Percentiles rank a stretch among this genome's conserved stretches.
These are phyloP conservation scores for Lordiphosa andalusiaca DNA, from an alignment of 2,888 invertebrate genomes.

Conservation along the genomic window DNA sequence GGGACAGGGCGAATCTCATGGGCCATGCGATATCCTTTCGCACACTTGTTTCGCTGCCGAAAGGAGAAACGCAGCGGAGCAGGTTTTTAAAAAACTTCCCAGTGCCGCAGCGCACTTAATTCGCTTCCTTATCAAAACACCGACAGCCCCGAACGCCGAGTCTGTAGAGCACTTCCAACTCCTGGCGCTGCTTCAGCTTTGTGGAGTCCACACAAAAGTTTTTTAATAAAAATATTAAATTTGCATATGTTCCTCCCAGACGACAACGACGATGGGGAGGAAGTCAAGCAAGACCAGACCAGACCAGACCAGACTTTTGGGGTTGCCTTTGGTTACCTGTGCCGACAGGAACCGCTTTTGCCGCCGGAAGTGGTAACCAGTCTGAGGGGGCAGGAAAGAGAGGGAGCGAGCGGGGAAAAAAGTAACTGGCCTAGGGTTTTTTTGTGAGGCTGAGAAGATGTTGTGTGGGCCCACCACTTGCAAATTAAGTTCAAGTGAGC, in stretches of 20 bases:
- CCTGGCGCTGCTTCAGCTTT: slow-evolving; percentile 32
- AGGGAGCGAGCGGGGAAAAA: not conserved
- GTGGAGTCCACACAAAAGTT: slow-evolving; percentile 62
- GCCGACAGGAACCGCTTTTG: slow-evolving; percentile 30
- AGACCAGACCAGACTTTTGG: slow-evolving; percentile 45
- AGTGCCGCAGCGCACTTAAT: slow-evolving; percentile 62
- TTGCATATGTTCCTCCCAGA: slow-evolving; percentile 68
- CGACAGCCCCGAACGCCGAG: slow-evolving; percentile 28
- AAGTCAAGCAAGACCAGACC: slow-evolving; percentile 19
- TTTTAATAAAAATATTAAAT: slow-evolving; percentile 76
- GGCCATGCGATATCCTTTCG: slow-evolving; percentile 6
- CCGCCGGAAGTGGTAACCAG: slow-evolving; percentile 64
- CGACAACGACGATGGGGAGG: slow-evolving; percentile 16
- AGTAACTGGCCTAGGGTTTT: slow-evolving; percentile 3
- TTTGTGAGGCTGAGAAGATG: not conserved
- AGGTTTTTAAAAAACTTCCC: slow-evolving; percentile 39
- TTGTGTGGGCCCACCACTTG: slow-evolving; percentile 11
- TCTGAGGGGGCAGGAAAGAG: slow-evolving; percentile 23
- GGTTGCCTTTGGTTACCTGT: slow-evolving; percentile 64
- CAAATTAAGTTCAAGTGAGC: slow-evolving; percentile 24
- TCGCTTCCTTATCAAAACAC: slow-evolving; percentile 66
- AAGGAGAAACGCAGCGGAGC: not conserved
- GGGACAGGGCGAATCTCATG: not conserved
- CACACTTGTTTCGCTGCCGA: slow-evolving; percentile 4
- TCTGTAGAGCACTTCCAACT: slow-evolving; percentile 21